Conservation (phyloP, 2,888 invertebrate genomes). For the Parascotia fuliginaria region DNA sequence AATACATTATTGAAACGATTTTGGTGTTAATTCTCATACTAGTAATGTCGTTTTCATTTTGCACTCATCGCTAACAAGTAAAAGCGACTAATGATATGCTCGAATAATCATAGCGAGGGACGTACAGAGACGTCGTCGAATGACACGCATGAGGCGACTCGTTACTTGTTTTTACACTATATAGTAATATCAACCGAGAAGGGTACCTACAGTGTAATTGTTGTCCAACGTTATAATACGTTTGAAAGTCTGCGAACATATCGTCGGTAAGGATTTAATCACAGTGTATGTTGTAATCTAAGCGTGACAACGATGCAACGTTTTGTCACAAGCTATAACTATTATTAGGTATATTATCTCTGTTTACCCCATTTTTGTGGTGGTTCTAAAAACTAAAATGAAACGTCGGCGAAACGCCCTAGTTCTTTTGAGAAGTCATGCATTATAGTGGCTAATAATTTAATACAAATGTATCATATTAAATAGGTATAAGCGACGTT, state of each 20-base stretch:
- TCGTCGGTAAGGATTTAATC: conserved; percentile 55
- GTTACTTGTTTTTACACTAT: conserved; percentile 63
- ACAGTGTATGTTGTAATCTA: conserved; percentile 42
- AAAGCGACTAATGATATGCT: conserved; percentile 61
- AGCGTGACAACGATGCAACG: conserved; percentile 40
- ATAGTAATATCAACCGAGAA: conserved; percentile 55
- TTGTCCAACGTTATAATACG: conserved; percentile 54
- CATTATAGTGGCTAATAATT: conserved; percentile 19
- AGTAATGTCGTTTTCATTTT: conserved; percentile 53
- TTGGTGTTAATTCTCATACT: conserved; percentile 48
- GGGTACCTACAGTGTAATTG: conserved; percentile 63
- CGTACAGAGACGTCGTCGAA: conserved; percentile 47
- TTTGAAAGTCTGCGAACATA: conserved; percentile 65
- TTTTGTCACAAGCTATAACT: conserved; percentile 30
- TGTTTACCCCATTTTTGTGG: conserved; percentile 22
- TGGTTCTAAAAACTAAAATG: conserved; percentile 18
- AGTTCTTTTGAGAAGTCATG: conserved; percentile 15
- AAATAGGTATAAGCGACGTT: conserved; percentile 3
- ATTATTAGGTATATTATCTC: conserved; percentile 34
- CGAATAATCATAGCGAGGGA: conserved; percentile 56
- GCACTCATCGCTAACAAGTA: conserved; percentile 45
- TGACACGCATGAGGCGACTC: conserved; percentile 61
- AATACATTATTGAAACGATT: conserved; percentile 48
- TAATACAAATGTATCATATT: conserved; percentile 21
- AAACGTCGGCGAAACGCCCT: conserved; percentile 18